phyloP scores from a whole-genome alignment of 2,113 vertebrate genomes.

The Tetrao urogallus region DNA sequence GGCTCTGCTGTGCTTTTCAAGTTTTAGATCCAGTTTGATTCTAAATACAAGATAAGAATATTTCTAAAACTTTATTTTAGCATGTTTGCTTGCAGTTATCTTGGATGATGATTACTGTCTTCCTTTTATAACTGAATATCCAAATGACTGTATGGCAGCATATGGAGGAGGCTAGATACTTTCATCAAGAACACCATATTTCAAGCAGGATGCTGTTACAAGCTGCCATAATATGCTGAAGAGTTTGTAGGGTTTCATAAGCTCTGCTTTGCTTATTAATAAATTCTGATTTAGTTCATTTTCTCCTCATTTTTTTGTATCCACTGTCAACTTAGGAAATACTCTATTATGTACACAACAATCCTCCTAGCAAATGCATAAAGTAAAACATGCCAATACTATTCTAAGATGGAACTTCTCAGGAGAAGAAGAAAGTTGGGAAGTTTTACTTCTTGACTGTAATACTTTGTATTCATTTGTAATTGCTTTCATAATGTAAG shows the following conservation, averaged over 20 bases:
- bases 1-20: neutral
- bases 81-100: neutral
- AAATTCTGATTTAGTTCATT: slow-evolving; percentile 64
- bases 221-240: neutral
- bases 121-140: slow-evolving; percentile 29
- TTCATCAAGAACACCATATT: slow-evolving; percentile 40
- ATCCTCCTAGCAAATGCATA: slow-evolving; percentile 18
- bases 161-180: neutral
- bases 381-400: neutral
- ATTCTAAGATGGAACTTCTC: slow-evolving; percentile 6
- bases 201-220: slow-evolving; percentile 30
- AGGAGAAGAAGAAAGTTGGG: slow-evolving; percentile 27
- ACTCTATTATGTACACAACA: slow-evolving; percentile 32
- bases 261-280: slow-evolving; percentile 61
- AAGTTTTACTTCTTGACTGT: slow-evolving; percentile 55
- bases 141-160: neutral
- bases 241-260: slow-evolving; percentile 50
- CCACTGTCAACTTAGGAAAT: slow-evolving; percentile 39
- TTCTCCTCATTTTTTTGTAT: slow-evolving; percentile 61
- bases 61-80: neutral
- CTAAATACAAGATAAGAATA: neutral
- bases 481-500: slow-evolving; percentile 41
- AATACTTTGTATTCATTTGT: slow-evolving; percentile 13
- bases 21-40: neutral
- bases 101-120: neutral